These are phyloP conservation scores for Hypena proboscidalis DNA, from an alignment of 2,888 invertebrate species.

Conservation along the genomic window DNA sequence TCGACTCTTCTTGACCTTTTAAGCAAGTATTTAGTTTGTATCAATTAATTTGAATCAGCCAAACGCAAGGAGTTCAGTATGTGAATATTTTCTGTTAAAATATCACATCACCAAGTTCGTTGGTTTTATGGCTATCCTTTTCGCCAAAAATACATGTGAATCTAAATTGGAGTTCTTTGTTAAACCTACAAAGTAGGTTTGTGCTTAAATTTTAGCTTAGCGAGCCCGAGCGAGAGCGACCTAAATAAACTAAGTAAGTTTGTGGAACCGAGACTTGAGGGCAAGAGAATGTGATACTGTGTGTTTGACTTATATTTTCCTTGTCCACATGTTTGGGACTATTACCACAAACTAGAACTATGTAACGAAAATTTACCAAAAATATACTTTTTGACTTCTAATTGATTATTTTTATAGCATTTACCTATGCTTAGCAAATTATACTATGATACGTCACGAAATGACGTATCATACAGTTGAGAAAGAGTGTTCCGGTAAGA, in stretches of 20 bases:
- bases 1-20: too few species aligned
- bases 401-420: too few species aligned
- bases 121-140: background rate
- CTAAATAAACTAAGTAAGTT: conserved; percentile 30
- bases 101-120: conserved; percentile 9
- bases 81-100: conserved; percentile 15
- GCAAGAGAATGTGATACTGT: too few species aligned
- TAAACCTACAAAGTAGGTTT: conserved; percentile 32
- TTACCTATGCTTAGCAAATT: too few species aligned
- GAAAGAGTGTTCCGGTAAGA: too few species aligned
- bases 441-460: too few species aligned
- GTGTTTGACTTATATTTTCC: background rate
- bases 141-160: conserved; percentile 6
- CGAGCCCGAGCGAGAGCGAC: conserved; percentile 13
- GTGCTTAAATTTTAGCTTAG: conserved; percentile 24
- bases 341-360: background rate
- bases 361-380: too few species aligned
- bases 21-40: too few species aligned
- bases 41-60: too few species aligned
- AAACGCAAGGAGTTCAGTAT: too few species aligned
- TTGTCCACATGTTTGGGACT: background rate
- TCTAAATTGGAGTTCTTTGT: conserved; percentile 19
- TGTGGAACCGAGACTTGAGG: conserved; percentile 13
- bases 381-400: too few species aligned
- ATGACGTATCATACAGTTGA: too few species aligned